Conservation (phyloP, 2,113 vertebrate genomes). For the Oceanites oceanicus region DNA sequence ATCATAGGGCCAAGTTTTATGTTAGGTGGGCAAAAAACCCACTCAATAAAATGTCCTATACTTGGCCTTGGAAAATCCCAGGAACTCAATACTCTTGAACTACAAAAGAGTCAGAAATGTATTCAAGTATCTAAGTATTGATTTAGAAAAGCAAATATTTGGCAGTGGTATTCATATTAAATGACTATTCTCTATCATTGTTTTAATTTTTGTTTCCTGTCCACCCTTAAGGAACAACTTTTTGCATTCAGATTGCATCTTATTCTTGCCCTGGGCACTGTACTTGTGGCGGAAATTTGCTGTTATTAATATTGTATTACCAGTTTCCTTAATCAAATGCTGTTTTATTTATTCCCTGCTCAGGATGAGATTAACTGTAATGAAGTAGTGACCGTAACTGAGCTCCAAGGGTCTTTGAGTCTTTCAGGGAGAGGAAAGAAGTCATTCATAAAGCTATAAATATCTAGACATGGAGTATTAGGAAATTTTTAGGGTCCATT, state of each 20-base stretch:
- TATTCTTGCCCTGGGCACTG: not conserved
- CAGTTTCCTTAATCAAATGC: not conserved
- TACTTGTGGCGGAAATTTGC: not conserved
- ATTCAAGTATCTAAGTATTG: not conserved
- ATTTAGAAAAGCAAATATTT: not conserved
- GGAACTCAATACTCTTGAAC: not conserved
- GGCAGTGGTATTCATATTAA: not conserved
- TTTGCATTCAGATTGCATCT: not conserved
- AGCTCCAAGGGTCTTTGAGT: not conserved
- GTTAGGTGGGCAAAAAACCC: not conserved
- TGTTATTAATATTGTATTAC: not conserved
- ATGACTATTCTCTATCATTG: not conserved
- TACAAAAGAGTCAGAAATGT: not conserved
- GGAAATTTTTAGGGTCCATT: not conserved
- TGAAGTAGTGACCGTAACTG: not conserved
- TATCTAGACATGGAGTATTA: not conserved
- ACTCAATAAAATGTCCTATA: not conserved
- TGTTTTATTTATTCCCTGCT: not conserved
- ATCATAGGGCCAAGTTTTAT: accelerated
- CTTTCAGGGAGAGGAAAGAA: not conserved
- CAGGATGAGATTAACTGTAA: not conserved
- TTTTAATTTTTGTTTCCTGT: not conserved
- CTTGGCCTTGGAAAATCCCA: not conserved
- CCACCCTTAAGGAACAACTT: not conserved
- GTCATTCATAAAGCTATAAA: not conserved